Conservation (phyloP, 2,888 invertebrate genomes). For the Drosophila nr. perissopoda region DNA sequence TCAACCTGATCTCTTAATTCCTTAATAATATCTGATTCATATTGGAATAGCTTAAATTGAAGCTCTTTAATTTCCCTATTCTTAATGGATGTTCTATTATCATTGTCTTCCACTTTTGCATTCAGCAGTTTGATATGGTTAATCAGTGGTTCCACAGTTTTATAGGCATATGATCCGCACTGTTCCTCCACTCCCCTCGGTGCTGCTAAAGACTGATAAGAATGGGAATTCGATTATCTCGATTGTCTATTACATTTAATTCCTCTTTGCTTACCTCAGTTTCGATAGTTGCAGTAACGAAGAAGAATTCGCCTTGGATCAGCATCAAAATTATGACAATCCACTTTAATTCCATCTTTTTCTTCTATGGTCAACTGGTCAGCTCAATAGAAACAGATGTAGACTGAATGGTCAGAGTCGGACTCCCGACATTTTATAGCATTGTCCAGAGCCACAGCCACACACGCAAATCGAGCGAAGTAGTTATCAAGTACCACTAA, state of each 20-base stretch:
- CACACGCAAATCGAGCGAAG: not conserved
- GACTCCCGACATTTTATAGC: not conserved
- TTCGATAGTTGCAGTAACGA: not conserved
- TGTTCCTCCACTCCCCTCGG: not conserved
- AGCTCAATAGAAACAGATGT: not conserved
- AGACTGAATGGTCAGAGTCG: not conserved
- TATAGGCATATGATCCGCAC: not conserved
- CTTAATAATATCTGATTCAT: not conserved
- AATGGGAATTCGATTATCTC: not conserved
- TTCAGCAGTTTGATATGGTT: not conserved
- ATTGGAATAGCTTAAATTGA: rapidly evolving
- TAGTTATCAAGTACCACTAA: not conserved
- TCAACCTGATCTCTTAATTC: not conserved
- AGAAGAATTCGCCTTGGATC: not conserved
- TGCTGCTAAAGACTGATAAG: not conserved
- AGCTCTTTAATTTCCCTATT: rapidly evolving
- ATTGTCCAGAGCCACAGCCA: not conserved
- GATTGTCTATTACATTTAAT: not conserved
- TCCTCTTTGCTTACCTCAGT: not conserved
- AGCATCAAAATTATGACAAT: not conserved
- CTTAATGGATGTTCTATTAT: not conserved
- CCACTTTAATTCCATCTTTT: not conserved
- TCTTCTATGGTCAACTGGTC: not conserved
- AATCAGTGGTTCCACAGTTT: not conserved
- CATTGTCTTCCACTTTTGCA: not conserved